Percentiles rank a stretch among this genome's conserved stretches.
These are phyloP conservation scores for Macaria notata DNA, from an alignment of 2,888 invertebrate species.

Conservation along the genomic window DNA sequence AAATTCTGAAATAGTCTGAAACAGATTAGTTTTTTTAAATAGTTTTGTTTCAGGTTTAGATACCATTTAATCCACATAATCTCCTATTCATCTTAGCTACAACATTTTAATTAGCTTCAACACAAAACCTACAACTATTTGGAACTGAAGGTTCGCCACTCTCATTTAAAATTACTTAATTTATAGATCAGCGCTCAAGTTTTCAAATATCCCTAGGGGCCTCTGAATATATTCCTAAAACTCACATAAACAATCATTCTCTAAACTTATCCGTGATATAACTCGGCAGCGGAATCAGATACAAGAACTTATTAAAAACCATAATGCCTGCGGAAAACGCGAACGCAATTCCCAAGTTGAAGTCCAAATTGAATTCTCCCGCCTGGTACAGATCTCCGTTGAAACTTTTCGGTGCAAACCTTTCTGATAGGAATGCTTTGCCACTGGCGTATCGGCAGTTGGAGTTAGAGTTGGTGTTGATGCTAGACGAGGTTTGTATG, in stretches of 20 bases:
- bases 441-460: constrained; percentile 88
- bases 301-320: constrained; percentile 91
- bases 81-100: too few relatives aligned
- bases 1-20: too few relatives aligned
- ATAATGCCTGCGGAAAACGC: constrained; percentile 92
- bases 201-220: too few relatives aligned
- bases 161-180: too few relatives aligned
- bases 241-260: constrained; percentile 62
- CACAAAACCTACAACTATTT: too few relatives aligned
- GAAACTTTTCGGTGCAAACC: constrained; percentile 84
- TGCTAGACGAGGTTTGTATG: constrained; percentile 77
- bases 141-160: too few relatives aligned
- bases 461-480: constrained; percentile 75
- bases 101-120: too few relatives aligned
- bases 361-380: constrained; percentile 86
- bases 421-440: constrained; percentile 86
- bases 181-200: too few relatives aligned
- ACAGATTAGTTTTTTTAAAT: too few relatives aligned
- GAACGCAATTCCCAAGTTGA: constrained; percentile 91
- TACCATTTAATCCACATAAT: too few relatives aligned
- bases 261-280: constrained; percentile 94
- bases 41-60: too few relatives aligned
- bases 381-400: constrained; percentile 79
- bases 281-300: constrained; percentile 91
- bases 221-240: too few relatives aligned